These are phyloP conservation scores for Drosophila quadrilineata DNA, from an alignment of 1,140 invertebrate genomes.

Conservation along the genomic window DNA sequence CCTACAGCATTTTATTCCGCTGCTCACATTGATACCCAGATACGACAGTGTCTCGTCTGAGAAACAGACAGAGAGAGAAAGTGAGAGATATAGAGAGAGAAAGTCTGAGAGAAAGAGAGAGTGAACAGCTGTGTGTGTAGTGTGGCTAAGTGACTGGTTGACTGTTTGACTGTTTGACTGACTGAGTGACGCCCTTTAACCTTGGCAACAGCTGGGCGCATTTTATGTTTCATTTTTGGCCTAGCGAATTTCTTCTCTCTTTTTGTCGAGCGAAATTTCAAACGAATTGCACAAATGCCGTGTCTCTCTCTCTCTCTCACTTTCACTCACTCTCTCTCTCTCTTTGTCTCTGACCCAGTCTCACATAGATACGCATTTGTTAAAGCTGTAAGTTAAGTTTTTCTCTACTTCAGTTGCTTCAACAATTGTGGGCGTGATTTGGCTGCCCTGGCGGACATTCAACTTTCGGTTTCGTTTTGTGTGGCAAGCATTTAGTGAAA, in stretches of 20 bases:
- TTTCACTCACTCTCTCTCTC: too few relatives aligned
- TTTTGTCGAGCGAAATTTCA: slow-evolving; percentile 11
- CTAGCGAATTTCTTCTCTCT: too few relatives aligned
- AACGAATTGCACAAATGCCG: slow-evolving; percentile 23
- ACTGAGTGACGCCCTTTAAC: slow-evolving; percentile 19
- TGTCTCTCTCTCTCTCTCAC: too few relatives aligned
- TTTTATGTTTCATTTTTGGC: slow-evolving; percentile 13
- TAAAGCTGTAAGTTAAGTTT: slow-evolving; percentile 1
- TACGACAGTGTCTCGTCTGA: slow-evolving; percentile 2
- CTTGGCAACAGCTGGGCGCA: slow-evolving; percentile 30
- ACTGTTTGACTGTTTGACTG: slow-evolving; percentile 5
- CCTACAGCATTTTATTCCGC: slow-evolving; percentile 67
- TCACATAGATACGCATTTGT: slow-evolving; percentile 1
- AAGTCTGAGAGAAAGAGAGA: not conserved
- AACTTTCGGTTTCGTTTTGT: slow-evolving; percentile 17
- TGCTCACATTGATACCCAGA: slow-evolving; percentile 48
- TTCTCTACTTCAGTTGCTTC: not conserved
- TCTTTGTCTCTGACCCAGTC: too few relatives aligned
- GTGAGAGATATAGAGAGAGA: too few relatives aligned
- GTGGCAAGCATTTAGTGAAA: slow-evolving; percentile 38
- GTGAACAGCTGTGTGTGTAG: too few relatives aligned
- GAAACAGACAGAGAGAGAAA: not conserved
- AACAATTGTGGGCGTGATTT: too few relatives aligned
- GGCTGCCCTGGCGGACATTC: not conserved
- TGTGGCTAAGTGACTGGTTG: slow-evolving; percentile 6